Percentiles rank a stretch among this genome's conserved stretches.
These are phyloP conservation scores for Clangula hyemalis DNA, from an alignment of 2,797 vertebrate species.

Conservation along the genomic window DNA sequence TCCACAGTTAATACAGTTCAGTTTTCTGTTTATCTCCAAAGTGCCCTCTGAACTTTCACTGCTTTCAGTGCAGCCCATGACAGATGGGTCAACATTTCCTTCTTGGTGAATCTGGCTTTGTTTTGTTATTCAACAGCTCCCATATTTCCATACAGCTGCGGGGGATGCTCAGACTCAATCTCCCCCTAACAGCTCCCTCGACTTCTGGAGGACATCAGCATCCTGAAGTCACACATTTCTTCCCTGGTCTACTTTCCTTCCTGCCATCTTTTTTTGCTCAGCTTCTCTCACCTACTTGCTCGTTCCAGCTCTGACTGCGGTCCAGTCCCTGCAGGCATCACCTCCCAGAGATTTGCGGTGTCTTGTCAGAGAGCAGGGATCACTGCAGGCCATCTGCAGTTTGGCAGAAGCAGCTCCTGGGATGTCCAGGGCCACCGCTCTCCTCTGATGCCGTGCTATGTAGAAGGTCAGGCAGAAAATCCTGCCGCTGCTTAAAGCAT, in stretches of 20 bases:
- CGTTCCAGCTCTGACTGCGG: not conserved
- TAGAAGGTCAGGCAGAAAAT: not conserved
- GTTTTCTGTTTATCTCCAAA: not conserved
- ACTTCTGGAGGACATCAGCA: not conserved
- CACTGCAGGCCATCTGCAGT: not conserved
- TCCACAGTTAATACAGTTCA: not conserved
- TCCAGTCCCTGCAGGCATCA: not conserved
- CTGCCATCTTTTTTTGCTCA: not conserved
- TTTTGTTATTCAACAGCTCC: not conserved
- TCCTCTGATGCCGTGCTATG: not conserved
- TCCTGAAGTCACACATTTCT: not conserved
- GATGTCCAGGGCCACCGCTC: not conserved
- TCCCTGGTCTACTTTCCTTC: not conserved
- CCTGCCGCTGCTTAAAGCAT: rapidly evolving
- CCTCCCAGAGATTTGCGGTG: not conserved
- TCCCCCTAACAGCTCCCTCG: not conserved
- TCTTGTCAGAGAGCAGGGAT: not conserved
- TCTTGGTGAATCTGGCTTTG: not conserved
- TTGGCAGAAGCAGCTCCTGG: not conserved
- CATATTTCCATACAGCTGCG: not conserved
- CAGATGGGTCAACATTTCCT: not conserved
- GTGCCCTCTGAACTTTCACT: not conserved
- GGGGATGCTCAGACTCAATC: not conserved
- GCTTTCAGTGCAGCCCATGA: rapidly evolving
- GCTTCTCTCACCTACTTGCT: not conserved